Evolutionary conservation across 2,113 vertebrate species (phyloP).

Genomic region (Ifrita kowaldi): DNA sequence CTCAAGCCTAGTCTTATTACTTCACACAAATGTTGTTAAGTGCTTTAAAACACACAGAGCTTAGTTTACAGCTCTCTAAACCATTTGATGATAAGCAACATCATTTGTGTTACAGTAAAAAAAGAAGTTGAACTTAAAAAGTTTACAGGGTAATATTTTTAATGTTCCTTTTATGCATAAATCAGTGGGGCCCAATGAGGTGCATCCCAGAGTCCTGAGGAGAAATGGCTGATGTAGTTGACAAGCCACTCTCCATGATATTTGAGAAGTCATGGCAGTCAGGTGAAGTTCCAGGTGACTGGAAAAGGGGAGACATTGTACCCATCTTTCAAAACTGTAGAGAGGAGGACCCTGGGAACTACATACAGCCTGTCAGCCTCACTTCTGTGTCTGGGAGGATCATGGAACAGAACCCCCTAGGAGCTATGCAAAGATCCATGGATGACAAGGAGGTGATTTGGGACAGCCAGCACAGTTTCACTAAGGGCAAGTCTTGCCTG

Average conservation of each 20-base stretch:
- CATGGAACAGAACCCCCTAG: neutral
- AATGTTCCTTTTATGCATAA: neutral
- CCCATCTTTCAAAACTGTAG: neutral
- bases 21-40: neutral
- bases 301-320: neutral
- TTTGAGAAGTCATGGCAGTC: neutral
- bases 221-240: neutral
- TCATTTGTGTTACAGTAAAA: neutral
- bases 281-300: neutral
- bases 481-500: neutral
- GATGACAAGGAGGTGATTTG: neutral
- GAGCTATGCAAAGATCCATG: neutral
- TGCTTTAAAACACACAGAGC: neutral
- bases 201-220: neutral
- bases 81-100: neutral
- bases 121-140: neutral
- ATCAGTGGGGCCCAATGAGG: neutral
- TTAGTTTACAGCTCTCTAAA: neutral
- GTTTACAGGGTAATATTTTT: neutral
- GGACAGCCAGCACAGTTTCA: neutral
- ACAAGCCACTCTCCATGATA: neutral
- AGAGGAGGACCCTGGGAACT: neutral
- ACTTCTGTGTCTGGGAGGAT: neutral
- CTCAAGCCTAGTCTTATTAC: neutral
- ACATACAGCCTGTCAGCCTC: neutral